Percentiles rank a stretch among this genome's conserved stretches.
phyloP scores from a whole-genome alignment of 1,140 invertebrate genomes.

The Anastrepha obliqua region DNA sequence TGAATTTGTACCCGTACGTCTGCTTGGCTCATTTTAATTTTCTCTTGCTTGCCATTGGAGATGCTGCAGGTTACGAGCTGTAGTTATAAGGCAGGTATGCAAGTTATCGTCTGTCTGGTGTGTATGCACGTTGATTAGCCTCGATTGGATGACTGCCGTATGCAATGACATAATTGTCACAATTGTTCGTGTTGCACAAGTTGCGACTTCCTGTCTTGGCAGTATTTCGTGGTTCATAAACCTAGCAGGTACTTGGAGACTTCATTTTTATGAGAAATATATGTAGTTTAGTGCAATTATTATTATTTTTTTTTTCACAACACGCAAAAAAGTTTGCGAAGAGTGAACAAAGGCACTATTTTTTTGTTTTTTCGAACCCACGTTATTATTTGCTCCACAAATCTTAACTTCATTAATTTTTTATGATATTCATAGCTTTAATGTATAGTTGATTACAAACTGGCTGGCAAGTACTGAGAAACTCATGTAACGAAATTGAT shows the following conservation, averaged over 20 bases:
- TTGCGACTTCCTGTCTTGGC: background rate
- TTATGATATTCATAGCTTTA: too few relatives aligned
- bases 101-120: background rate
- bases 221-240: background rate
- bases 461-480: too few relatives aligned
- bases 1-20: background rate
- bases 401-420: too few relatives aligned
- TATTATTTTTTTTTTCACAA: too few relatives aligned
- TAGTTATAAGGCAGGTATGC: background rate
- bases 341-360: too few relatives aligned
- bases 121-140: background rate
- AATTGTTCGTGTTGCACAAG: background rate
- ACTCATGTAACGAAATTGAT: too few relatives aligned
- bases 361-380: too few relatives aligned
- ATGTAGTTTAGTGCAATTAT: too few relatives aligned
- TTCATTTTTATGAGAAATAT: too few relatives aligned
- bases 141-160: background rate
- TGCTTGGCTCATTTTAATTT: background rate
- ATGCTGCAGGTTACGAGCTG: background rate
- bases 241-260: background rate
- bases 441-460: too few relatives aligned
- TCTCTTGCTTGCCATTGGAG: background rate
- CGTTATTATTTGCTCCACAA: too few relatives aligned
- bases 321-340: too few relatives aligned
- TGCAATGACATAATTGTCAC: constrained; percentile 10